Evolutionary conservation across 2,113 vertebrate species (phyloP), one percentile per base, ranked within the genome.

Genomic region (Channa argus): DNA sequence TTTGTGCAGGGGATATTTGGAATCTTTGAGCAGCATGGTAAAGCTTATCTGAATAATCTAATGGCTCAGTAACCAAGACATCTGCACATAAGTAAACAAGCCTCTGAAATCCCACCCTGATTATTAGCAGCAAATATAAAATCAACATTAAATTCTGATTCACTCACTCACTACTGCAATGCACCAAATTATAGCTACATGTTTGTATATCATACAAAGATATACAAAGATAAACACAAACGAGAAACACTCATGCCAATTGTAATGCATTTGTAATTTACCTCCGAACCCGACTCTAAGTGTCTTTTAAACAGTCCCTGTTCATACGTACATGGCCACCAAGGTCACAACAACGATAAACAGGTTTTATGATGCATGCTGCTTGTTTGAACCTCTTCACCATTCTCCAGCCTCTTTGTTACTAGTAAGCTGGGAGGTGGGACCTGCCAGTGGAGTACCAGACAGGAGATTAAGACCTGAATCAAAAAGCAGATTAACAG

Each of bases 401-500:
- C 24, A 85, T 79, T 84, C 85, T 79, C 74, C 67, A 83, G 62
- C 67, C 80, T 84, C 83, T 90, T 89, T 91, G 83, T 90, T 80
- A 58, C 56, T 45, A 63, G 82, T 90, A 89, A 93, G 11, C 86
- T 78, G 82, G 71, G 82, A 91, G 90, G 89, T 58, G 66, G 87
- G 89, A 87, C 74, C 82, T 86, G 82, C 82, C 85, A 81, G 84
- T 59, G 49, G 72, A 89, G 79, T 71, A 79, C 63, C 83, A 90
- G 82, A 87, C 85, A 74, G 82, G 77, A 90, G 92, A 90, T 91
- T 92, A 92, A 84, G 66, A 84, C 84, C 79, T 88, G 83, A 88
- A 91, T 90, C 67, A 89, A 87, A 89, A 89, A 89, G 83, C 83
- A 86, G 87, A 92, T 89, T 89, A 89, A 47, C 53, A 60, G 56